Evolutionary conservation across 2,888 invertebrate species (phyloP).

Genomic region (Nomada flava): DNA sequence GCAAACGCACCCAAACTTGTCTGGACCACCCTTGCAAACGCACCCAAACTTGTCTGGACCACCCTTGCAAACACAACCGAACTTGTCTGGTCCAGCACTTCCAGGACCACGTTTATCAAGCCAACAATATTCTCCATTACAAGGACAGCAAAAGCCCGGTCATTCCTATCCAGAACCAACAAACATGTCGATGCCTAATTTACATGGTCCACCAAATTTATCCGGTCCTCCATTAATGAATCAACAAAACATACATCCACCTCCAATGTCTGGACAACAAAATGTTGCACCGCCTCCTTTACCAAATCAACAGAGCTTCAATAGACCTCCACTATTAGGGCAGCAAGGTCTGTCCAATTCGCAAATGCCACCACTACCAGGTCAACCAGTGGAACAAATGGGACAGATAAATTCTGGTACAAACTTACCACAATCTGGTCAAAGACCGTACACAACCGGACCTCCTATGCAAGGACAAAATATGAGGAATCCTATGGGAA

Average conservation of each 20-base stretch:
- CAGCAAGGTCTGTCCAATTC: conserved; percentile 74
- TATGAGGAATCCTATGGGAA: conserved; percentile 63
- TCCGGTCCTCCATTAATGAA: conserved; percentile 41
- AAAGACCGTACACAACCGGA: conserved; percentile 68
- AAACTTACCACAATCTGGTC: conserved; percentile 65
- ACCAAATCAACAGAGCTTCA: conserved; percentile 34
- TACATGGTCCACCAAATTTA: conserved; percentile 32
- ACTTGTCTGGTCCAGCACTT: conserved; percentile 59
- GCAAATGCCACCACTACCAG: conserved; percentile 72
- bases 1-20: conserved; percentile 59
- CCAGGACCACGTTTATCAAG: conserved; percentile 62
- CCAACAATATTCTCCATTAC: conserved; percentile 76
- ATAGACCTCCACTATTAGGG: conserved; percentile 65
- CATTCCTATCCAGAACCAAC: conserved; percentile 36
- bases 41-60: conserved; percentile 65
- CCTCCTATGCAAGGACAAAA: conserved; percentile 82
- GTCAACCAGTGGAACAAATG: conserved; percentile 70
- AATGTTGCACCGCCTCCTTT: conserved; percentile 18
- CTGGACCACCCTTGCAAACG: conserved; percentile 61
- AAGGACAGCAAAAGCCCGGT: conserved; percentile 77
- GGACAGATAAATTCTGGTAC: conserved; percentile 71
- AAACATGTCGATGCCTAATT: conserved; percentile 18
- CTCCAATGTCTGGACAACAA: conserved; percentile 36
- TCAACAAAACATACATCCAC: conserved; percentile 45
- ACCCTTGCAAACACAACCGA: conserved; percentile 61